Evolutionary conservation across 2,888 invertebrate genomes (phyloP).

Genomic region (Choreutis nemorana): DNA sequence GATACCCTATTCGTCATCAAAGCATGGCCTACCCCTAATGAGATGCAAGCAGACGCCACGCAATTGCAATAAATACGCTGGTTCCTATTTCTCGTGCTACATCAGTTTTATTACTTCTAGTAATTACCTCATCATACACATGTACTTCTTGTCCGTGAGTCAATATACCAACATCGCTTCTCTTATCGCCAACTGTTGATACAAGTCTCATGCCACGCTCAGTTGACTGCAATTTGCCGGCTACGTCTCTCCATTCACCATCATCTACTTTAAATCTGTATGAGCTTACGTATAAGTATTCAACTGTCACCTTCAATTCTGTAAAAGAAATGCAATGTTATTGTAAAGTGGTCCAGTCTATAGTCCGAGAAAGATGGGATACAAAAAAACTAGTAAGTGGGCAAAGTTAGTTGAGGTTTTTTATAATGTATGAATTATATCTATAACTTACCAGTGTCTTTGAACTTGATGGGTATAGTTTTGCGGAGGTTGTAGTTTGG

Average conservation of each 20-base stretch:
- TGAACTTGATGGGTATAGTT: constrained; percentile 66
- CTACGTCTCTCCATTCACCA: constrained; percentile 62
- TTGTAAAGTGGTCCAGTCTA: no score
- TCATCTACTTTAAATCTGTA: constrained; percentile 50
- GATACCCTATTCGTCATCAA: no score
- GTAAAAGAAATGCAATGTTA: constrained; percentile 12
- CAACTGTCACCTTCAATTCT: constrained; percentile 66
- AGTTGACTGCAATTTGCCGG: constrained; percentile 25
- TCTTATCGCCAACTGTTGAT: constrained; percentile 33
- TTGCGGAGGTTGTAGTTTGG: constrained; percentile 71
- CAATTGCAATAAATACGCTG: no score
- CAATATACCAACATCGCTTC: constrained; percentile 36
- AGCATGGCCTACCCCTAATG: no score
- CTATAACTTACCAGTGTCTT: constrained; percentile 59
- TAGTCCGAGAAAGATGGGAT: no score
- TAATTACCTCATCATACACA: constrained; percentile 44
- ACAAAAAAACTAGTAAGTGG: no score
- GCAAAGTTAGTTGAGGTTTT: no score
- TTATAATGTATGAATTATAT: no score
- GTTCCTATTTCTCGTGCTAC: no score
- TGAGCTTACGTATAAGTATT: constrained; percentile 45
- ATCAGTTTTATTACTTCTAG: no score
- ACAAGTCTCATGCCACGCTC: constrained; percentile 29
- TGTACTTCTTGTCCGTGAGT: constrained; percentile 41
- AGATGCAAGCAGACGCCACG: no score